These are phyloP conservation scores for Rhynchotus rufescens DNA, from an alignment of 2,797 vertebrate species.

Conservation along the genomic window DNA sequence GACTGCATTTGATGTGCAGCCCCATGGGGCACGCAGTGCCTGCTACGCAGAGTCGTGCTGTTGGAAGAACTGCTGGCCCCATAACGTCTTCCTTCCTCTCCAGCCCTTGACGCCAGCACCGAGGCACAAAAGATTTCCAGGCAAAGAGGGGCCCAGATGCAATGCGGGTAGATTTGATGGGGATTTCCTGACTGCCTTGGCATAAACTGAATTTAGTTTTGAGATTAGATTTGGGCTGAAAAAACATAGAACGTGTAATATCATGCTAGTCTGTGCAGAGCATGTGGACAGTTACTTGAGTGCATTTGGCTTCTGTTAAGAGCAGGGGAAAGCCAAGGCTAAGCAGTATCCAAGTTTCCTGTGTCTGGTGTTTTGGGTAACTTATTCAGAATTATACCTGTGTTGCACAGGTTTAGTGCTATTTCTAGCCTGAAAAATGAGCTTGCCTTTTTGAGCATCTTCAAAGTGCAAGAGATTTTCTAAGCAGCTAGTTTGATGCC, in stretches of 20 bases:
- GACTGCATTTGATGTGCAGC: background rate
- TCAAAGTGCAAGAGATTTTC: slow-evolving; percentile 2
- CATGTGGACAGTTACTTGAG: background rate
- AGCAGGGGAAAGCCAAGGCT: background rate
- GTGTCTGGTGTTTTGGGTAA: background rate
- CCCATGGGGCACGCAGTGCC: too few species aligned
- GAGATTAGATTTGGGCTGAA: background rate
- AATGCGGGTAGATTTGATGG: background rate
- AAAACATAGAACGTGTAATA: background rate
- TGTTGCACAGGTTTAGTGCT: background rate
- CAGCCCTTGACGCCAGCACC: background rate
- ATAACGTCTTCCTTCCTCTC: background rate
- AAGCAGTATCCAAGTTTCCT: background rate
- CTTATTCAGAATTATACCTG: background rate
- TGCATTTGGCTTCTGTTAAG: background rate
- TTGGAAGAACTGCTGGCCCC: background rate
- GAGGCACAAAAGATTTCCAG: background rate
- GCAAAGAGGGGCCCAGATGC: background rate
- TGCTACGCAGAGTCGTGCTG: background rate
- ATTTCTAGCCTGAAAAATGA: background rate
- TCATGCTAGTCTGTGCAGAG: background rate
- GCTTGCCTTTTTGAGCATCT: background rate
- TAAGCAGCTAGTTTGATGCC: background rate
- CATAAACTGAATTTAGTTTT: background rate
- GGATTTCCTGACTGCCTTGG: background rate